Percentiles rank a stretch among this genome's conserved stretches.
phyloP scores from a whole-genome alignment of 2,888 invertebrate genomes.

The Calephelis perditalis region DNA sequence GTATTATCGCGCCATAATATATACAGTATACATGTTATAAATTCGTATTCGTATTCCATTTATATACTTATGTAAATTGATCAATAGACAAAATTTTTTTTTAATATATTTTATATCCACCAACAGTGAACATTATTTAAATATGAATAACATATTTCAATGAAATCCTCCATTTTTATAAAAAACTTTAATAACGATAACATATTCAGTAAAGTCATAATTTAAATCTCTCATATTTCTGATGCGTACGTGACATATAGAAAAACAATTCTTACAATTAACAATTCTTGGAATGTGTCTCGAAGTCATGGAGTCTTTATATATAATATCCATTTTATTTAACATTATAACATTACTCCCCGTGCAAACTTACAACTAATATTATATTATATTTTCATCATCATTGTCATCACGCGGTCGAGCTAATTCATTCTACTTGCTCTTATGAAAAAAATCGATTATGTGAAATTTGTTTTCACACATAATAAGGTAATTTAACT shows the following conservation, averaged over 20 bases:
- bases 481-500: too few relatives aligned
- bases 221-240: background rate
- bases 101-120: background rate
- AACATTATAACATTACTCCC: background rate
- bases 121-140: constrained; percentile 1
- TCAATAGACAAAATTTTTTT: background rate
- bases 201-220: constrained; percentile 2
- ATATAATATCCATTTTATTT: constrained; percentile 18
- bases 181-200: constrained; percentile 6
- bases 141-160: constrained; percentile 13
- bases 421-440: too few relatives aligned
- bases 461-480: too few relatives aligned
- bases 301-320: constrained; percentile 62
- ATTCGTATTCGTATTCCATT: too few relatives aligned
- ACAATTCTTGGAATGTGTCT: constrained; percentile 57
- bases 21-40: too few relatives aligned
- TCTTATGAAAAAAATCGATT: too few relatives aligned
- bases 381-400: too few relatives aligned
- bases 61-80: background rate
- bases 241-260: background rate
- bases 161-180: constrained; percentile 11
- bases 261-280: constrained; percentile 23
- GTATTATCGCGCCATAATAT: too few relatives aligned
- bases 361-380: background rate
- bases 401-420: too few relatives aligned